Conservation (phyloP, 2,888 invertebrate species). For the Epinotia nisella region DNA sequence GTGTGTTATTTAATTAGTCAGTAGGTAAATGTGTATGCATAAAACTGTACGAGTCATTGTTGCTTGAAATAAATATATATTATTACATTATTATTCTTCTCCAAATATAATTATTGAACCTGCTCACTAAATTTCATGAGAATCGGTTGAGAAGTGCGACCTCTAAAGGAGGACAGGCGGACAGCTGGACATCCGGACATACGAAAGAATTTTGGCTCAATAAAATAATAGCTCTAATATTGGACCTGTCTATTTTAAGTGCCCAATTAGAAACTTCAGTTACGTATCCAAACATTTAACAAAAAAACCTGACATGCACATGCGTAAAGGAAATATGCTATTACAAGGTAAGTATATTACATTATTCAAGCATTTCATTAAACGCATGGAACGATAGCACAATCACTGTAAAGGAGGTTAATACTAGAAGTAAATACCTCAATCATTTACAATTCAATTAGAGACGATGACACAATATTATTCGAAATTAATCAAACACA, state of each 20-base stretch:
- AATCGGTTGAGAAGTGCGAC: too few relatives aligned
- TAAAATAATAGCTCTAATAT: background rate
- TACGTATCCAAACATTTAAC: conserved; percentile 2
- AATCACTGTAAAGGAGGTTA: background rate
- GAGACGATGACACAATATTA: conserved; percentile 34
- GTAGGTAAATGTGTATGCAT: too few relatives aligned
- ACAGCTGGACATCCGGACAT: too few relatives aligned
- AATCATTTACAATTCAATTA: conserved; percentile 32
- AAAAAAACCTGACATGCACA: conserved; percentile 4
- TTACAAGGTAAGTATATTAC: background rate
- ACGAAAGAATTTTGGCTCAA: too few relatives aligned
- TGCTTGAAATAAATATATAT: too few relatives aligned
- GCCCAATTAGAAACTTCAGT: conserved; percentile 4
- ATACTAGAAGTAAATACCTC: background rate
- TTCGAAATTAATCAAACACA: conserved; percentile 23
- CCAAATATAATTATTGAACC: too few relatives aligned
- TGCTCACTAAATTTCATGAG: too few relatives aligned
- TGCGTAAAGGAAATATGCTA: conserved; percentile 19
- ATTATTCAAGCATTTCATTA: conserved; percentile 17
- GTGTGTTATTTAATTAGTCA: too few relatives aligned
- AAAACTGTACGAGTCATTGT: too few relatives aligned
- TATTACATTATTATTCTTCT: too few relatives aligned
- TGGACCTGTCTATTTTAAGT: background rate
- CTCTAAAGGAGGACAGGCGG: too few relatives aligned
- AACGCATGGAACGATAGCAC: conserved; percentile 8